Conservation (phyloP, 2,888 invertebrate genomes). For the Diachrysia chrysitis region DNA sequence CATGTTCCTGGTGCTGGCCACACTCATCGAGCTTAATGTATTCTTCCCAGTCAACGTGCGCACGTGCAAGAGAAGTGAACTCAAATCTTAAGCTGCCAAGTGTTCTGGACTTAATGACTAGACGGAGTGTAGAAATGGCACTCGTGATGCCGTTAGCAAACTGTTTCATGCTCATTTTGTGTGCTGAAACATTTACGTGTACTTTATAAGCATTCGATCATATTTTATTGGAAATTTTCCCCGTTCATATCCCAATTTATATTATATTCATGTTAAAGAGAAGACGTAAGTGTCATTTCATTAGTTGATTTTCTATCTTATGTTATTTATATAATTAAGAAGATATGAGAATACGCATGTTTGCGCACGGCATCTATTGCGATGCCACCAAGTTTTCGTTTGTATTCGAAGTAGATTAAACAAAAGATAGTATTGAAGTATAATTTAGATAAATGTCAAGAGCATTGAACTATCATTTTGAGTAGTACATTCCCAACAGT, state of each 20-base stretch:
- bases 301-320: conserved; percentile 43
- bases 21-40: conserved; percentile 97
- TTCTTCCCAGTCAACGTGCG: conserved; percentile 97
- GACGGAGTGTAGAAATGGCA: conserved; percentile 63
- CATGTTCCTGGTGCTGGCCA: conserved; percentile 95
- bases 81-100: conserved; percentile 72
- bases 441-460: conserved; percentile 27
- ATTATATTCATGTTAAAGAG: conserved; percentile 22
- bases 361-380: conserved; percentile 23
- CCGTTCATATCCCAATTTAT: conserved; percentile 34
- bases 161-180: conserved; percentile 57
- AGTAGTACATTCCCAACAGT: conserved; percentile 27
- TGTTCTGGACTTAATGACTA: conserved; percentile 64
- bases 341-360: conserved; percentile 32
- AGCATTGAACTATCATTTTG: conserved; percentile 30
- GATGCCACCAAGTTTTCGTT: conserved; percentile 25
- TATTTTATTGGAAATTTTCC: conserved; percentile 46
- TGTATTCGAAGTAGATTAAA: conserved; percentile 30
- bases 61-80: conserved; percentile 92
- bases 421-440: conserved; percentile 32
- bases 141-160: conserved; percentile 65
- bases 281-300: conserved; percentile 24
- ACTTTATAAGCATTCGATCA: conserved; percentile 58
- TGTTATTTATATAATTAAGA: conserved; percentile 42
- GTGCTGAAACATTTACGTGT: conserved; percentile 61